Evolutionary conservation across 2,113 vertebrate species (phyloP), one percentile per base, ranked within the genome.

Genomic region (Maccullochella peelii): DNA sequence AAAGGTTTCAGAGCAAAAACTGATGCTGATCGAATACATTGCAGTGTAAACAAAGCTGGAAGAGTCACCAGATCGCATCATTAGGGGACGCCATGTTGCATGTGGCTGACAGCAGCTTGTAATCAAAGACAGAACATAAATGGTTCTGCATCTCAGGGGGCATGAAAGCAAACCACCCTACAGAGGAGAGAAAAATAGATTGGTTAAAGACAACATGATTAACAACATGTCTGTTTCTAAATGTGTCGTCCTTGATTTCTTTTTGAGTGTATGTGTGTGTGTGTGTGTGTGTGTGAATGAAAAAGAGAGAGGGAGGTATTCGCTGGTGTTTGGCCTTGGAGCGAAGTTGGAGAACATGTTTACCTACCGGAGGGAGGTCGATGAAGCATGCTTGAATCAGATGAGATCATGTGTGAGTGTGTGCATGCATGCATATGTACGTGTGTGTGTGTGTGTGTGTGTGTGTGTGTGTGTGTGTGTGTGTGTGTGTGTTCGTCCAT

Each of bases 271-370:
- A 12, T n/a, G 65, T 58, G 63, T 27, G 63, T 57, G 36, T 71
- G 47, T 61, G 55, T 23, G n/a, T 54, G 55, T 57, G 50, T 44
- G 49, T 50, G 62, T 49, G 42, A 71, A n/a, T 59, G 40, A 52
- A 78, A 40, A 69, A 5, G 25, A 27, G 57, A 69, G 62, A 54
- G 42, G 36, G 61, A 54, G 55, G 65, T 59, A 71, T 73, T 82
- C 84, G 85, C 21, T 23, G 9, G 25, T 40, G 59, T 80, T 82
- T 80, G 65, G 58, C 85, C 85, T 88, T 80, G 79, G 50, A 77
- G 52, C 2, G 7, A 80, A 54, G 58, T 77, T 50, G 42, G 38
- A 75, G 50, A 77, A 58, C 33, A 83, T 36, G 69, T 47, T 72
- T 65, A 62, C 71, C 21, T 61, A 33, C 33, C 42, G 27, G 27